These are phyloP conservation scores for Eudemis profundana DNA, from an alignment of 2,888 invertebrate species.

Conservation along the genomic window DNA sequence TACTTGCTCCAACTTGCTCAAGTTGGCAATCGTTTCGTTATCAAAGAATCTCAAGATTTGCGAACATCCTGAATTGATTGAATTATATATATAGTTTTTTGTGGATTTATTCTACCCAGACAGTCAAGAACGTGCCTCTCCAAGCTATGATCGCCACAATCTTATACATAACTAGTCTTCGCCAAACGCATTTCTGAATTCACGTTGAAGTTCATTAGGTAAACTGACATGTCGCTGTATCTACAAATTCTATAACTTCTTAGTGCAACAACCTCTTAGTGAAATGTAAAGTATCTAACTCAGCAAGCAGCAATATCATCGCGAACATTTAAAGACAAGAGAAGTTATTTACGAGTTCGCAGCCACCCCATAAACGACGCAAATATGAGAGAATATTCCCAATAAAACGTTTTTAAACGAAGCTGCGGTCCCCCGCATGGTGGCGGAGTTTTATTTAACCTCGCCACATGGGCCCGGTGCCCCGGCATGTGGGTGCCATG, in stretches of 20 bases:
- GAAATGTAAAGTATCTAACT: constrained; percentile 1
- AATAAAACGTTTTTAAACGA: constrained; percentile 42
- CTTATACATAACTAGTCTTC: no score
- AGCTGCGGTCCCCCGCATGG: constrained; percentile 45
- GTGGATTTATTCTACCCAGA: no score
- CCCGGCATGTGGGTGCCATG: constrained; percentile 43
- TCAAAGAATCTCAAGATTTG: constrained; percentile 4
- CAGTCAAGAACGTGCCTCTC: no score
- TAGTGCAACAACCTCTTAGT: no score
- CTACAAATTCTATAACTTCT: no score
- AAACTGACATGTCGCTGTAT: no score
- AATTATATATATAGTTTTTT: no score
- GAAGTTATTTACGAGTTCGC: constrained; percentile 21
- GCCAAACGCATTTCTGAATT: no score
- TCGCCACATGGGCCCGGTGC: constrained; percentile 28
- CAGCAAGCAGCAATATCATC: not conserved
- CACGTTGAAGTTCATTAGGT: no score
- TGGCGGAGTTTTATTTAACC: constrained; percentile 40
- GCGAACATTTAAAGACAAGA: constrained; percentile 9
- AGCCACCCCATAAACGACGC: constrained; percentile 36
- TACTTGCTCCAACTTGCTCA: no score
- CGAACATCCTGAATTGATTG: no score
- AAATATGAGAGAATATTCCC: constrained; percentile 40
- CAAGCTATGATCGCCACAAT: no score
- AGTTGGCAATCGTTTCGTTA: not conserved